phyloP scores from a whole-genome alignment of 2,113 vertebrate genomes.

The Pteruthius melanotis region DNA sequence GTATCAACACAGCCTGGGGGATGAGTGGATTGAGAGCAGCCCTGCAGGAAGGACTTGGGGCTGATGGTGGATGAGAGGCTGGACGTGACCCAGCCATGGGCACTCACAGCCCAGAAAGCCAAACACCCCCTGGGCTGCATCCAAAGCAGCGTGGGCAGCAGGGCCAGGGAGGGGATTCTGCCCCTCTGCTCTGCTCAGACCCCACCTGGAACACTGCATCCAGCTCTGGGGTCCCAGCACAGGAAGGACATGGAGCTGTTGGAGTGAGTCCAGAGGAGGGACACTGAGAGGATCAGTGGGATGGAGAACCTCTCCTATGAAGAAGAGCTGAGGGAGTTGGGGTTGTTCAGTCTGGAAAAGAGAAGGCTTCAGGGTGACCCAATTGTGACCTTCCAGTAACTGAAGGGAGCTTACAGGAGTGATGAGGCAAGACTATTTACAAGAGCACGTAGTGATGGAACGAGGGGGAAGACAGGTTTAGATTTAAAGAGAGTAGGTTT shows the following conservation, averaged over 20 bases:
- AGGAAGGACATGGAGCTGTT: accelerated
- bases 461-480: not conserved
- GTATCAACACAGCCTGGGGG: not conserved
- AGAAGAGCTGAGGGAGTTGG: not conserved
- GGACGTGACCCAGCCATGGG: not conserved
- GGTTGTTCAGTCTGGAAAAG: not conserved
- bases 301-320: not conserved
- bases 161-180: not conserved
- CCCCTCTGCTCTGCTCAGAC: not conserved
- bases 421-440: not conserved
- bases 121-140: accelerated
- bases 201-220: not conserved
- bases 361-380: not conserved
- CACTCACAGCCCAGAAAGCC: not conserved
- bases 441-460: not conserved
- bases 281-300: too few species aligned
- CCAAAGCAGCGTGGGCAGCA: not conserved
- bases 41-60: not conserved
- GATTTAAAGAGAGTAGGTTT: not conserved
- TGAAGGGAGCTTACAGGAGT: not conserved
- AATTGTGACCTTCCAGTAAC: not conserved
- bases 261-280: accelerated
- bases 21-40: not conserved
- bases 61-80: not conserved
- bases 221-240: not conserved